phyloP scores from a whole-genome alignment of 1,140 invertebrate genomes.

The Bilobella aurantiaca region DNA sequence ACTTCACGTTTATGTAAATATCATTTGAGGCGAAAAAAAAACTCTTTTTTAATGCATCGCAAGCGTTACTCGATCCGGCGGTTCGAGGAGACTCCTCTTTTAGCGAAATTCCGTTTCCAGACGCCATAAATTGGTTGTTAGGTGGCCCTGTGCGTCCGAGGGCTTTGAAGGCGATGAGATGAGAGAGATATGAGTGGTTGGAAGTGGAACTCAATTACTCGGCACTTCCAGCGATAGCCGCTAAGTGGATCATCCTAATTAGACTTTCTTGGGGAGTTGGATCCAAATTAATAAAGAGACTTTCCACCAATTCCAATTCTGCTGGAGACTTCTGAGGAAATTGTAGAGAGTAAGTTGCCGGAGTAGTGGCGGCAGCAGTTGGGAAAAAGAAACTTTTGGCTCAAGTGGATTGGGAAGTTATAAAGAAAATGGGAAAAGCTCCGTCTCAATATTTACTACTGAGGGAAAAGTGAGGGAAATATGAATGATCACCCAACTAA shows the following conservation, averaged over 20 bases:
- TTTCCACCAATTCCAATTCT: not conserved
- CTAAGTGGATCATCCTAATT: slow-evolving; percentile 4
- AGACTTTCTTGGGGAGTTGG: not conserved
- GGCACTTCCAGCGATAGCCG: not conserved
- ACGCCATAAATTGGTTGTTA: no score
- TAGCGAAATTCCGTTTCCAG: no score
- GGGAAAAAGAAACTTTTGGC: no score
- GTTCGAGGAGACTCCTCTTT: not conserved
- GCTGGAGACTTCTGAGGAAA: no score
- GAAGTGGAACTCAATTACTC: slow-evolving; percentile 1
- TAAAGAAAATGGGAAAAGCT: not conserved
- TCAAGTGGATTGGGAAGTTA: not conserved
- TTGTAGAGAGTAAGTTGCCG: no score
- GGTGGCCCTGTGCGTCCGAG: no score
- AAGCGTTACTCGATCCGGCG: not conserved
- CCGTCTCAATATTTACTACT: not conserved
- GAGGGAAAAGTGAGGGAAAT: slow-evolving; percentile 11
- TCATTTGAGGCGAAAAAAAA: slow-evolving; percentile 29
- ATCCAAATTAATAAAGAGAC: slow-evolving; percentile 1
- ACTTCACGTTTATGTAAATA: slow-evolving; percentile 35
- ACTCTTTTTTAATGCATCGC: not conserved
- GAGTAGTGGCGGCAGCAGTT: no score
- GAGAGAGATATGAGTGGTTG: no score
- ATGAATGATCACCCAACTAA: slow-evolving; percentile 19
- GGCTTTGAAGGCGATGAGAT: no score